phyloP scores from a whole-genome alignment of 2,797 vertebrate genomes.

The Erithacus rubecula region DNA sequence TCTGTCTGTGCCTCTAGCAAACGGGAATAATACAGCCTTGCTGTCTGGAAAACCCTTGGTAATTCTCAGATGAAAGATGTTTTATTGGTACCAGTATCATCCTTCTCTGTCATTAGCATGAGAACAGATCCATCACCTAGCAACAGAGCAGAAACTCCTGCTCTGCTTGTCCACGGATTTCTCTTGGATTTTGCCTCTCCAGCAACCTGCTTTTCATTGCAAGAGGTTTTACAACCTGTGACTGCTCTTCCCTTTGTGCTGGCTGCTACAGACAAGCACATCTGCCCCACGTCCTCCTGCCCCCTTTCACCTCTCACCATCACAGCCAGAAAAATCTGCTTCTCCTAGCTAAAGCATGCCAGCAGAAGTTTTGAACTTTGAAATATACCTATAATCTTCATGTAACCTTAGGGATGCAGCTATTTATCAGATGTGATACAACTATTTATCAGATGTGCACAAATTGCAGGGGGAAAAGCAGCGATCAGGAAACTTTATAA shows the following conservation, averaged over 20 bases:
- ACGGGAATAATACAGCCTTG: slow-evolving; percentile 10
- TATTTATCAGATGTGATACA: background rate
- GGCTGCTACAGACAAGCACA: background rate
- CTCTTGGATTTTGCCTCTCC: background rate
- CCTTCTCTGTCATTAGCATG: slow-evolving; percentile 58
- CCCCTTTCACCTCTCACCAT: background rate
- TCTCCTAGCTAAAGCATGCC: background rate
- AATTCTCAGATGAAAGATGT: slow-evolving; percentile 56
- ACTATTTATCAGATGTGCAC: background rate
- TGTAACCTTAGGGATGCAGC: background rate
- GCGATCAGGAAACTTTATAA: background rate
- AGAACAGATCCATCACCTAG: slow-evolving; percentile 62
- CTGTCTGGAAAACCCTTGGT: slow-evolving; percentile 38
- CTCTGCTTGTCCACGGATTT: background rate
- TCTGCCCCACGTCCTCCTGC: background rate
- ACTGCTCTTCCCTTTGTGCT: background rate
- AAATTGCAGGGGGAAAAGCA: background rate
- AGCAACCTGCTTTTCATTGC: background rate
- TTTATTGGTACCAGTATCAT: slow-evolving; percentile 58
- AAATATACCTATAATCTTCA: background rate
- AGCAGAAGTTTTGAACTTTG: background rate
- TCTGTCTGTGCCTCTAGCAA: slow-evolving; percentile 22
- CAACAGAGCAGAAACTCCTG: slow-evolving; percentile 37
- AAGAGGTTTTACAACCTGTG: background rate
- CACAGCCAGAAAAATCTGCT: background rate